Evolutionary conservation across 2,113 vertebrate species (phyloP), one percentile per base, ranked within the genome.

Genomic region (Tyrannus savana): DNA sequence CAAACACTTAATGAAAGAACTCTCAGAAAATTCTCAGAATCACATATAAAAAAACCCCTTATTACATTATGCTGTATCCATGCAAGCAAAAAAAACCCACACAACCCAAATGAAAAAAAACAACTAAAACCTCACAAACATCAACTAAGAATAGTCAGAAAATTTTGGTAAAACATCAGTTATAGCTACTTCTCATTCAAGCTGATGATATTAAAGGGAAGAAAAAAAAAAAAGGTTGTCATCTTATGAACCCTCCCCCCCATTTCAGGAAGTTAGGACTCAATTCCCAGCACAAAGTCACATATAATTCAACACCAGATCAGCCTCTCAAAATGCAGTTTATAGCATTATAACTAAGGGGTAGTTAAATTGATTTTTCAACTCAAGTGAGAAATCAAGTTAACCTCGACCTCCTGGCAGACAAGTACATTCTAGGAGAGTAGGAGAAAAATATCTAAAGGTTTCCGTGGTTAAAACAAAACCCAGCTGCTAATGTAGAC

Each of bases 321-420:
- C 91, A 91, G 92, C 77, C 93, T 96, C 92, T 96, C 82, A 41
- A 92, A 89, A 64, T 90, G 66, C 75, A 91, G 76, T 96, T 97
- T 96, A 98, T 90, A 96, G 95, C 80, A 96, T 97, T 97, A 97
- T 96, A 87, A 97, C 97, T 96, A 97, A 97, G 84, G 84, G 81
- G 84, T 92, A 94, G 94, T 85, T 88, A 93, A 97, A 98, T 90
- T 97, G 97, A 98, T 97, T 98, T 64, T 98, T 98, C 96, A 96
- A 82, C 96, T 97, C 94, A 95, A 96, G 88, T 95, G 96, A 97
- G 95, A 98, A 98, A 98, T 97, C 94, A 97, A 96, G 94, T 98
- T 98, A 98, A 97, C 96, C 95, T 97, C 96, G 96, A 96, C 96
- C 93, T 97, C 96, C 93, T 81, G 86, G 97, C 23, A 94, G 56